A percentile compares a stretch with the other conserved stretches of the same genome.
Conservation (phyloP, 2,888 invertebrate species). For the Xestia rhomboidea region DNA sequence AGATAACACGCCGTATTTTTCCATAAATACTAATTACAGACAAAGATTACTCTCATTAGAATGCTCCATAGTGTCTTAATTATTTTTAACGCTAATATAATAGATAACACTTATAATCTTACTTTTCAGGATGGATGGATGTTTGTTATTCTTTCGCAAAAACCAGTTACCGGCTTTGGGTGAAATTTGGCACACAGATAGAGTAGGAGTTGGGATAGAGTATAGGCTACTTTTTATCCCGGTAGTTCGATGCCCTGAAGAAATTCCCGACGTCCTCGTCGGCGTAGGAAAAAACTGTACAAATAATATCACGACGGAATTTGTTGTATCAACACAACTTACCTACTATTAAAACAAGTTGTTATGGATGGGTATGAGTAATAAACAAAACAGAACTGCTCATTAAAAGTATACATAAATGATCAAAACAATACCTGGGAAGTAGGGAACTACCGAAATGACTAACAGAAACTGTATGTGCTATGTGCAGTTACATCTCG, state of each 20-base stretch:
- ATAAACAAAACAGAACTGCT: constrained; percentile 24
- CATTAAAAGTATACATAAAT: constrained; percentile 31
- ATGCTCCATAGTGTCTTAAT: constrained; percentile 8
- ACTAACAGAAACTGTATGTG: constrained; percentile 36
- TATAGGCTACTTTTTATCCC: neutral
- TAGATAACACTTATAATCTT: neutral
- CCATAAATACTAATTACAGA: constrained; percentile 49
- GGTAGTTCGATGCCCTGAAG: neutral
- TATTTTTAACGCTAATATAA: constrained; percentile 19
- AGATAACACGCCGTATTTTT: constrained; percentile 54
- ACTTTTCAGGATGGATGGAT: neutral
- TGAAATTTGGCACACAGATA: neutral
- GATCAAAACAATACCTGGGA: constrained; percentile 52
- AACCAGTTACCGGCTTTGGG: neutral
- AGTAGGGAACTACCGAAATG: constrained; percentile 52
- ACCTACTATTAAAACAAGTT: neutral
- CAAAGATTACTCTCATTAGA: constrained; percentile 21
- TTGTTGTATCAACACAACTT: neutral
- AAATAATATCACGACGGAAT: neutral
- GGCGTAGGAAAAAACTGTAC: neutral
- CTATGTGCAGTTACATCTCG: constrained; percentile 23
- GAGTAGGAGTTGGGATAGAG: neutral
- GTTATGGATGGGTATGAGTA: constrained; percentile 5
- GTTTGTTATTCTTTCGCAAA: neutral
- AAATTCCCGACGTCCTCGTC: neutral